These are phyloP conservation scores for Archips crataeganus DNA, from an alignment of 2,888 invertebrate species.

Conservation along the genomic window DNA sequence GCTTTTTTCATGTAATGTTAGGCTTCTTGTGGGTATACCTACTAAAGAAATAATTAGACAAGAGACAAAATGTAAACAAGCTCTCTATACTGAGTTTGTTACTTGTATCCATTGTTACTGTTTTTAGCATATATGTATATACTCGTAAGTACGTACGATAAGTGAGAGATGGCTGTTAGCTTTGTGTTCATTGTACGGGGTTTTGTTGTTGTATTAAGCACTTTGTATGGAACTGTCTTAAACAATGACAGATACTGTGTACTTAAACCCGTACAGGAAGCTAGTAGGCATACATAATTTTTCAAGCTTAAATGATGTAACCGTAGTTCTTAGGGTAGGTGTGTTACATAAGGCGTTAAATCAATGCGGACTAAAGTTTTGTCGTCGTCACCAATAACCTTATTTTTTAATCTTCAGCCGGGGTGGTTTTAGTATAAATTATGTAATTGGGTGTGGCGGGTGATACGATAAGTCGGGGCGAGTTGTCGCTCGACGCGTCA, in stretches of 20 bases:
- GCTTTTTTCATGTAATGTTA: background rate
- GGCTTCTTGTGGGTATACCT: background rate
- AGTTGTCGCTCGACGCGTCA: conserved; percentile 40
- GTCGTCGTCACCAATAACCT: conserved; percentile 10
- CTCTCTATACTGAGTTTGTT: background rate
- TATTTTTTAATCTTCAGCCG: conserved; percentile 33
- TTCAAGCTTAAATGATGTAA: background rate
- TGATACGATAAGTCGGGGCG: conserved; percentile 43
- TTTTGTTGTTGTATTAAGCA: too few species aligned
- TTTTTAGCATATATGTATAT: background rate
- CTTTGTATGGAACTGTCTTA: background rate
- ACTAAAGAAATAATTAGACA: background rate
- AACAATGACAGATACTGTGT: background rate
- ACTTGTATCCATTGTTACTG: background rate
- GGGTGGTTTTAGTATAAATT: conserved; percentile 38
- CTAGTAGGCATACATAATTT: background rate
- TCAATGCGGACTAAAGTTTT: background rate
- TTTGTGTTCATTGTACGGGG: background rate
- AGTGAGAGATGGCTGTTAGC: background rate
- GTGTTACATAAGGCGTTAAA: background rate
- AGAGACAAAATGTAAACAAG: background rate
- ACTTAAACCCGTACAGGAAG: background rate
- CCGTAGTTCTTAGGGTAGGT: background rate
- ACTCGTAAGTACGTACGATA: background rate
- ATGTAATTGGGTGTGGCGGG: conserved; percentile 40